These are phyloP conservation scores for Aythya baeri DNA, from an alignment of 2,113 vertebrate genomes.

Conservation along the genomic window DNA sequence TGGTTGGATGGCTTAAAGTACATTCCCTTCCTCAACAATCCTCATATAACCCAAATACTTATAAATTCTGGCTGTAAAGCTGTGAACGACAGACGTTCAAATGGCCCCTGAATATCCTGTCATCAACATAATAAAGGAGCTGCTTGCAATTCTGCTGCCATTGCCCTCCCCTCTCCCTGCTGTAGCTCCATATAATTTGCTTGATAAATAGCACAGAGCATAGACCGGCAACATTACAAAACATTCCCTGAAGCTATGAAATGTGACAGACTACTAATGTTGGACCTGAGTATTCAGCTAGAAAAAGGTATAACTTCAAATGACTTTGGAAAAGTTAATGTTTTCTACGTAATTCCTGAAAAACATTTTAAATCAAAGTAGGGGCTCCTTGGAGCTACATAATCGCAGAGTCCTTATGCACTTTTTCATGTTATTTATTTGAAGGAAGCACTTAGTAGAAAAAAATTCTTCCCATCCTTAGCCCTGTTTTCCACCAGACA, in stretches of 20 bases:
- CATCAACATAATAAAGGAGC: not conserved
- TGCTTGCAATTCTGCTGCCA: not conserved
- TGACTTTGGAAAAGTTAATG: not conserved
- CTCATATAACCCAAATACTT: constrained; percentile 19
- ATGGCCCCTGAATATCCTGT: not conserved
- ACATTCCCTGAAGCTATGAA: not conserved
- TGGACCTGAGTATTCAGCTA: not conserved
- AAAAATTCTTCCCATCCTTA: not conserved
- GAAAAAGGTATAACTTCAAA: constrained; percentile 16
- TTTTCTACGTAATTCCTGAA: not conserved
- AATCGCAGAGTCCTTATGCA: not conserved
- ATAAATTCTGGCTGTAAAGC: constrained; percentile 36
- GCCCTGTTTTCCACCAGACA: constrained; percentile 37
- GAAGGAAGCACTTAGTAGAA: not conserved
- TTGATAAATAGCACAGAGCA: constrained; percentile 1
- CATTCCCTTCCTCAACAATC: not conserved
- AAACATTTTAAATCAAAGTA: not conserved
- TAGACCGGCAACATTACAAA: constrained; percentile 5
- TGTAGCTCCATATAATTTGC: constrained; percentile 5
- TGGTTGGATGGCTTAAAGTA: not conserved
- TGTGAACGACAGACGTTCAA: not conserved
- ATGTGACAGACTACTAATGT: not conserved
- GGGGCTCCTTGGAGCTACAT: not conserved
- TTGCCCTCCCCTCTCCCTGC: not conserved
- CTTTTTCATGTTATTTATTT: not conserved